A percentile compares a stretch with the other conserved stretches of the same genome.
These are phyloP conservation scores for Austrolebias charrua DNA, from an alignment of 2,797 vertebrate genomes.

Conservation along the genomic window DNA sequence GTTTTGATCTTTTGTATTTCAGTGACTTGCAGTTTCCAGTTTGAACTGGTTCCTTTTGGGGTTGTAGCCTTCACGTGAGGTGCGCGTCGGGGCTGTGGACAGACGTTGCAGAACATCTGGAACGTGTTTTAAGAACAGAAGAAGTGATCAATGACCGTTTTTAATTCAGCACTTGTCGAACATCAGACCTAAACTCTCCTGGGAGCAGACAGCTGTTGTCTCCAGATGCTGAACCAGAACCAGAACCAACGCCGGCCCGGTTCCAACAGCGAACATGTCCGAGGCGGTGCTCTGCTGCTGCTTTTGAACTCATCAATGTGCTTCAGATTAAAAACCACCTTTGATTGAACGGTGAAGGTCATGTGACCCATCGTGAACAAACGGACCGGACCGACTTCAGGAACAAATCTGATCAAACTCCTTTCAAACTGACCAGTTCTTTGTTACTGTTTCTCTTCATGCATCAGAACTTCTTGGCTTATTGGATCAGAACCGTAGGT, in stretches of 20 bases:
- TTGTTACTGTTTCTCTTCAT: constrained; percentile 25
- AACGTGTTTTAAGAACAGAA: background rate
- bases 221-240: constrained; percentile 26
- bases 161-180: too few relatives aligned
- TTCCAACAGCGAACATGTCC: background rate
- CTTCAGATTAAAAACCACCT: constrained; percentile 2
- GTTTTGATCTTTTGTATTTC: constrained; percentile 71
- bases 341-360: constrained; percentile 10
- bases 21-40: background rate
- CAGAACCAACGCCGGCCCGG: constrained; percentile 21
- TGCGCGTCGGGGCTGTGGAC: constrained; percentile 26
- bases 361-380: background rate
- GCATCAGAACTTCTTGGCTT: constrained; percentile 42
- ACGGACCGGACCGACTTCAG: constrained; percentile 1
- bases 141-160: too few relatives aligned
- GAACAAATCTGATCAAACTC: constrained; percentile 25
- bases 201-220: background rate
- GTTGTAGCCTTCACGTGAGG: background rate
- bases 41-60: background rate
- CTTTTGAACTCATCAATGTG: constrained; percentile 14
- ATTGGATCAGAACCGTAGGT: constrained; percentile 5
- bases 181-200: too few relatives aligned
- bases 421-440: background rate
- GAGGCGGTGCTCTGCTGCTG: constrained; percentile 18
- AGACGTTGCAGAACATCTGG: constrained; percentile 26